Evolutionary conservation across 2,888 invertebrate genomes (phyloP), one percentile per base, ranked within the genome.

Genomic region (Scaptomyza tumidula): DNA sequence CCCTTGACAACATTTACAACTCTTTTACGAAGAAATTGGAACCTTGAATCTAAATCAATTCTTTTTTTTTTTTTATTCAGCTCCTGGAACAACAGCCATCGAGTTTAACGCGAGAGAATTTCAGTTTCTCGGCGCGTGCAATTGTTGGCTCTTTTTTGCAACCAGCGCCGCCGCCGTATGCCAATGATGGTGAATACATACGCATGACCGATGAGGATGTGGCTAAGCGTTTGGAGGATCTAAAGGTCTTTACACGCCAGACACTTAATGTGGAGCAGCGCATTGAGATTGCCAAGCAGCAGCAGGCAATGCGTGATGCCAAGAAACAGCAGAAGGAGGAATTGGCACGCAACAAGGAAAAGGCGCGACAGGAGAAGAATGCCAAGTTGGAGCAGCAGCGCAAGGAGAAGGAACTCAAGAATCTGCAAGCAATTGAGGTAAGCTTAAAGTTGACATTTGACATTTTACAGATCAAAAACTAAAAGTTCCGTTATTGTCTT

Each of bases 111-210:
- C 94, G 95, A 24, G 97, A 98, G 73, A 96, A 98, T 93, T 99
- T 99, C 92, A 97, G 97, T 71, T 98, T 98, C 93, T 97, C 96
- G 84, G 96, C 97, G 45, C 96, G 97, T 74, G 94, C 96, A 3
- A 95, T 98, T 71, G 94, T 99, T 41, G 99, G 99, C 2, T 97
- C 98, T 74, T 99, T 98, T 91, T 93, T 98, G 50, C 97, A 98
- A 90, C 96, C 96, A 0, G 94, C 94, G 44, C 93, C 94, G 5
- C 94, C 93, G 5, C 94, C 93, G 60, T 93, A 93, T 86, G 93
- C 93, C 48, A 93, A 94, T 63, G 95, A 95, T 70, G 94, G 94
- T 10, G 97, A 97, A 80, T 95, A 95, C 60, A 94, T 96, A 19
- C 94, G 96, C 41, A 94, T 97, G 90, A 95, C 95, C 39, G 97